Percentiles rank a stretch among this genome's conserved stretches.
phyloP scores from a whole-genome alignment of 2,797 vertebrate species.

The Synaphobranchus kaupii region DNA sequence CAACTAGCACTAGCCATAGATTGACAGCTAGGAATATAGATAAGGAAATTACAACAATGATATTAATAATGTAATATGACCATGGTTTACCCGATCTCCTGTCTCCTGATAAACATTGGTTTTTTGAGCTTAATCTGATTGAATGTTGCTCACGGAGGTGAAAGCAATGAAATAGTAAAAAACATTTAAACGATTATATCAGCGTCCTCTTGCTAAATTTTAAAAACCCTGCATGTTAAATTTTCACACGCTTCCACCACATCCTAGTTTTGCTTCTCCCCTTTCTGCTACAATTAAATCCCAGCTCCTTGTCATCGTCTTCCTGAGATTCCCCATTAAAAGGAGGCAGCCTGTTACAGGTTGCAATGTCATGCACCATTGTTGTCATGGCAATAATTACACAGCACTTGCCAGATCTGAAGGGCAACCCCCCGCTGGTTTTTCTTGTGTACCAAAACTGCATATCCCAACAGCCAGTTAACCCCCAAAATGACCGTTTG shows the following conservation, averaged over 20 bases:
- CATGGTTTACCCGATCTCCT: neutral
- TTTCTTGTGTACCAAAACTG: neutral
- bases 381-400: neutral
- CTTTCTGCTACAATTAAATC: neutral
- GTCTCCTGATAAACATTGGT: neutral
- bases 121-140: neutral
- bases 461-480: neutral
- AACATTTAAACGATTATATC: neutral
- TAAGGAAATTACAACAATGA: neutral
- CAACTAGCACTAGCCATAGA: neutral
- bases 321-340: neutral
- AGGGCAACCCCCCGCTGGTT: neutral
- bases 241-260: neutral
- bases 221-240: neutral
- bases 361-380: neutral
- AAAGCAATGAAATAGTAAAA: conserved; percentile 1
- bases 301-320: neutral
- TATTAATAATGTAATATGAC: conserved; percentile 2
- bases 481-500: neutral
- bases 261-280: neutral
- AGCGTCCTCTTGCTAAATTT: neutral
- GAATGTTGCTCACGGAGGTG: neutral
- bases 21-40: neutral
- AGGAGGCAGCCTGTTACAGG: neutral
- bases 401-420: neutral